Evolutionary conservation across 2,888 invertebrate genomes (phyloP).

Genomic region (Lordiphosa andalusiaca): DNA sequence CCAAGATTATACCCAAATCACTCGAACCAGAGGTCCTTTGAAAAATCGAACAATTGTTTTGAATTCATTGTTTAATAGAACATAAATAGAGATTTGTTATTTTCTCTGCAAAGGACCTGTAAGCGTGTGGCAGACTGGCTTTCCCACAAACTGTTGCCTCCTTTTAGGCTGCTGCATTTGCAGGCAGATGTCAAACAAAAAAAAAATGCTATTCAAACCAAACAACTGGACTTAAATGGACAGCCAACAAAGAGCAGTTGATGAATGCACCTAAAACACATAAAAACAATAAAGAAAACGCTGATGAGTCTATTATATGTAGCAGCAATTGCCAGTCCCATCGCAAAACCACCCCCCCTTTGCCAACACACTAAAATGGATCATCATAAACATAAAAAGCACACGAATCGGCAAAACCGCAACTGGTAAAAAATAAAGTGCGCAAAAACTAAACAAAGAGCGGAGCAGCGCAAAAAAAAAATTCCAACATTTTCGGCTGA

Average conservation of each 20-base stretch:
- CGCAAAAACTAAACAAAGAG: constrained; percentile 43
- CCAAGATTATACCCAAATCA: too few species aligned
- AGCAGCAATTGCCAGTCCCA: constrained; percentile 45
- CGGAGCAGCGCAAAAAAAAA: constrained; percentile 49
- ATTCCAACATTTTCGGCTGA: constrained; percentile 59
- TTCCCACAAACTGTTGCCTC: too few species aligned
- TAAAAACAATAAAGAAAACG: constrained; percentile 43
- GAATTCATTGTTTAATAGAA: too few species aligned
- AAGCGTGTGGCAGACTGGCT: too few species aligned
- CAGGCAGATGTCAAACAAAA: neutral
- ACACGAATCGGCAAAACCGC: constrained; percentile 45
- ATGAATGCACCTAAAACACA: constrained; percentile 63
- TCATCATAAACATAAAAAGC: constrained; percentile 45
- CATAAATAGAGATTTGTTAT: too few species aligned
- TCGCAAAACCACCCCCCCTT: constrained; percentile 33
- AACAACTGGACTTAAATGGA: constrained; percentile 26
- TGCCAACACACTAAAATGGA: constrained; percentile 49
- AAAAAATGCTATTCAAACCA: constrained; percentile 25
- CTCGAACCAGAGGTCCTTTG: too few species aligned
- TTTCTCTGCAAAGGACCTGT: too few species aligned
- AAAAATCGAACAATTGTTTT: too few species aligned
- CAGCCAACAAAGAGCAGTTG: constrained; percentile 56
- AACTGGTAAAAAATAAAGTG: constrained; percentile 69
- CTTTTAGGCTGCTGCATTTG: too few species aligned
- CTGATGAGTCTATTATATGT: constrained; percentile 69